Percentiles rank a stretch among this genome's conserved stretches.
Evolutionary conservation across 1,140 invertebrate species (phyloP).

Genomic region (Dreissena polymorpha): DNA sequence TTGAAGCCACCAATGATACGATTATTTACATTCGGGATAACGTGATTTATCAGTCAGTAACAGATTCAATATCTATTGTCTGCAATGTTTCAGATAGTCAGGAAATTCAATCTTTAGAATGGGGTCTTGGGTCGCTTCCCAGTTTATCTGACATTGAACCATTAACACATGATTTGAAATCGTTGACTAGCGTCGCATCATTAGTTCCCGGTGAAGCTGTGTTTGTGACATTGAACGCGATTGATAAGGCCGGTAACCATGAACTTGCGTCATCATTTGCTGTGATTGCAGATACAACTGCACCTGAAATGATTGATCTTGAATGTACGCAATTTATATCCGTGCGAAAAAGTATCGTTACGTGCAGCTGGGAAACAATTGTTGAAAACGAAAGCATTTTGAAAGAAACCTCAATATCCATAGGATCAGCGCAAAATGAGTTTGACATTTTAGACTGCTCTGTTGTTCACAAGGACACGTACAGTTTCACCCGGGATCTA

Average conservation of each 20-base stretch:
- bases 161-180: constrained; percentile 73
- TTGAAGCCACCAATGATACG: constrained; percentile 57
- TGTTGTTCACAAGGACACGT: constrained; percentile 81
- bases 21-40: constrained; percentile 55
- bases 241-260: constrained; percentile 14
- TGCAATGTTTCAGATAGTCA: constrained; percentile 46
- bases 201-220: constrained; percentile 4
- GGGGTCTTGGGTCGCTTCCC: constrained; percentile 43
- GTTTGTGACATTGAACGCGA: constrained; percentile 16
- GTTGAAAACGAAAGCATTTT: constrained; percentile 38
- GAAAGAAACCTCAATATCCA: neutral
- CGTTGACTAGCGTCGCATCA: constrained; percentile 11
- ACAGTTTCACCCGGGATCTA: constrained; percentile 79
- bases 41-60: constrained; percentile 22
- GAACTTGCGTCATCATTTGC: constrained; percentile 18
- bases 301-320: constrained; percentile 22
- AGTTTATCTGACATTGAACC: constrained; percentile 19
- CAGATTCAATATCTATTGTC: constrained; percentile 24
- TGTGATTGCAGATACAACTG: constrained; percentile 24
- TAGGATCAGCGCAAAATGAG: neutral
- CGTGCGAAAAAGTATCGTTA: constrained; percentile 3
- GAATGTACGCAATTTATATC: constrained; percentile 28
- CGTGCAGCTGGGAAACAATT: constrained; percentile 21
- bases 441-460: constrained; percentile 26
- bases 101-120: neutral